Evolutionary conservation across 2,113 vertebrate genomes (phyloP).

Genomic region (Electrona antarctica): DNA sequence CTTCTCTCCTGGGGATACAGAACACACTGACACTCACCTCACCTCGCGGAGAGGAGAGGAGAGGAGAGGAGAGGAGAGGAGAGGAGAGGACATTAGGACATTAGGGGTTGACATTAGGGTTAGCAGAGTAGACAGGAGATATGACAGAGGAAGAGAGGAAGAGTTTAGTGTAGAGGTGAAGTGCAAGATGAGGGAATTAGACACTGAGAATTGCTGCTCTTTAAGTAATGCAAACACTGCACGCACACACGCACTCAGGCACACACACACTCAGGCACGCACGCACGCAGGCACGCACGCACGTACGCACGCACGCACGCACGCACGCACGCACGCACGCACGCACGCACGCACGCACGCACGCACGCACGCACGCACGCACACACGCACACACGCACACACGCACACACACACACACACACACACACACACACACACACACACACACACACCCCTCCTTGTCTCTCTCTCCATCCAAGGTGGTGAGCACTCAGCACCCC

Average conservation of each 20-base stretch:
- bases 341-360: slow-evolving; percentile 1
- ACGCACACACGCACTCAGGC: slow-evolving; percentile 33
- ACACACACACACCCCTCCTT: slow-evolving; percentile 33
- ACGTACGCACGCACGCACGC: slow-evolving; percentile 20
- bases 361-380: background rate
- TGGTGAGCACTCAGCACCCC: slow-evolving; percentile 68
- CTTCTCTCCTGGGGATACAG: slow-evolving; percentile 7
- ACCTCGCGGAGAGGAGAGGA: slow-evolving; percentile 17
- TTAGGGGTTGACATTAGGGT: no score
- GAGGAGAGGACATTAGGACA: no score
- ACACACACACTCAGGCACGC: slow-evolving; percentile 17
- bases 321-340: slow-evolving; percentile 32
- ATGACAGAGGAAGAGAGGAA: slow-evolving; percentile 23
- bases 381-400: slow-evolving; percentile 28
- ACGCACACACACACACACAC: slow-evolving; percentile 33
- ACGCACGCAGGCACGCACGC: slow-evolving; percentile 18
- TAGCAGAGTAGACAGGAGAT: slow-evolving; percentile 16
- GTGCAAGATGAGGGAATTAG: slow-evolving; percentile 43
- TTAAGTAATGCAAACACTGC: background rate
- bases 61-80: background rate
- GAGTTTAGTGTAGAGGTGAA: slow-evolving; percentile 16
- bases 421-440: slow-evolving; percentile 33
- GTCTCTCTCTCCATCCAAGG: slow-evolving; percentile 52
- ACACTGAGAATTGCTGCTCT: slow-evolving; percentile 38
- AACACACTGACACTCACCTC: background rate